Evolutionary conservation across 2,797 vertebrate species (phyloP).

Genomic region (Chaenodraco wilsoni): DNA sequence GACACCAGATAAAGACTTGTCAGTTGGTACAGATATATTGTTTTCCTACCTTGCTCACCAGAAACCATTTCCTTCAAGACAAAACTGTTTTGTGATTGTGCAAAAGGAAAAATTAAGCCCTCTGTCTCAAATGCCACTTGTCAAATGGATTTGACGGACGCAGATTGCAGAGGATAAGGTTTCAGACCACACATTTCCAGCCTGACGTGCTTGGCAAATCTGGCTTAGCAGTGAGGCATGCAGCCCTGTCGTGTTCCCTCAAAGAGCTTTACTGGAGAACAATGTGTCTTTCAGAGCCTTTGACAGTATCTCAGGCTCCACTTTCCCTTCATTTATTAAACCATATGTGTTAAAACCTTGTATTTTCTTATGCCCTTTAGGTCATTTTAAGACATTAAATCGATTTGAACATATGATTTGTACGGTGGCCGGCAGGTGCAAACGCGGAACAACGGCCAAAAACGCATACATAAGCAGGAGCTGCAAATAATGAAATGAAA

Average conservation of each 20-base stretch:
- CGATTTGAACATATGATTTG: background rate
- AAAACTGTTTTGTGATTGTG: slow-evolving; percentile 71
- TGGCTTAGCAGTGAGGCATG: slow-evolving; percentile 85
- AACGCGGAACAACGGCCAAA: no score
- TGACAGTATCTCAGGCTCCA: slow-evolving; percentile 59
- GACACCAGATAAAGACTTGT: slow-evolving; percentile 64
- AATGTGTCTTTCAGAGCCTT: slow-evolving; percentile 69
- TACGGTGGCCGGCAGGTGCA: no score
- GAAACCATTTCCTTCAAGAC: slow-evolving; percentile 58
- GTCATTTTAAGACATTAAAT: slow-evolving; percentile 6
- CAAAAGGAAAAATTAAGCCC: slow-evolving; percentile 77
- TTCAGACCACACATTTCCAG: slow-evolving; percentile 81
- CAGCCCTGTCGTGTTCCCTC: slow-evolving; percentile 76
- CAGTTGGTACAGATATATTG: slow-evolving; percentile 53
- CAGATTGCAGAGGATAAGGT: slow-evolving; percentile 85
- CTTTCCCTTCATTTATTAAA: slow-evolving; percentile 51
- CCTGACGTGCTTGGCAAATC: slow-evolving; percentile 81
- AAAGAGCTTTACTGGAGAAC: slow-evolving; percentile 73
- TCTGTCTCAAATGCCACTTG: slow-evolving; percentile 75
- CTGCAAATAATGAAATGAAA: no score
- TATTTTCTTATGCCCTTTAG: slow-evolving; percentile 6
- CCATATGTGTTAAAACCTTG: slow-evolving; percentile 21
- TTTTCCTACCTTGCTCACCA: slow-evolving; percentile 67
- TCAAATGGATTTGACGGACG: slow-evolving; percentile 83
- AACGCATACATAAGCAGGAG: no score